Evolutionary conservation across 2,888 invertebrate genomes (phyloP), one percentile per base, ranked within the genome.

Genomic region (Hirudinaria manillensis): DNA sequence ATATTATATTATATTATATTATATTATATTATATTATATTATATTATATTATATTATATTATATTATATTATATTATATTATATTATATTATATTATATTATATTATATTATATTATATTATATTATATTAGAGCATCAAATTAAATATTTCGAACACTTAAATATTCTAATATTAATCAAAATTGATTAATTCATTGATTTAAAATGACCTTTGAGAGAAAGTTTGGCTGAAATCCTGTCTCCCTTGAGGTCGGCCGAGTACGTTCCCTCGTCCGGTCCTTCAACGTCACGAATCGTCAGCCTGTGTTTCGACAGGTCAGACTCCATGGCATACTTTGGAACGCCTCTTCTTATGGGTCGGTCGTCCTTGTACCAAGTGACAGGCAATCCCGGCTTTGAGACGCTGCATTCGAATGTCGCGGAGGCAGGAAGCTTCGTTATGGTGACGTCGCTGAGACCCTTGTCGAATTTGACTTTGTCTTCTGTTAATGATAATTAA

Each of bases 321-420:
- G 80, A 79, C 51, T 82, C 78, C 77, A 83, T 80, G 78, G 81
- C 80, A 78, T 83, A 82, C 19, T 71, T 53, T 77, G 83, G 83
- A 72, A 83, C 80, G 75, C 80, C 79, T 71, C 82, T 61, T 83
- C 92, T 92, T 65, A 96, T 86, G 83, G 94, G 93, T 83, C 93
- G 68, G 29, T 77, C 79, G 29, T 78, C 78, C 67, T 78, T 77
- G 70, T 76, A 77, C 80, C 80, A 80, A 56, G 70, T 53, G 36
- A 78, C 77, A 0, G 77, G 74, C 36, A 75, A 56, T 19, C 56
- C 72, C 7, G 76, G 34, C 68, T 83, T 82, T 24, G 81, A 80
- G 56, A 83, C 79, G 71, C 84, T 83, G 73, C 84, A 84, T 27
- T 80, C 80, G 78, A 85, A 84, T 24, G 80, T 81, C 67, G 83